Base-by-base conservation (phyloP, 2,888 invertebrate species). In the Deilephila porcellus region DNA sequence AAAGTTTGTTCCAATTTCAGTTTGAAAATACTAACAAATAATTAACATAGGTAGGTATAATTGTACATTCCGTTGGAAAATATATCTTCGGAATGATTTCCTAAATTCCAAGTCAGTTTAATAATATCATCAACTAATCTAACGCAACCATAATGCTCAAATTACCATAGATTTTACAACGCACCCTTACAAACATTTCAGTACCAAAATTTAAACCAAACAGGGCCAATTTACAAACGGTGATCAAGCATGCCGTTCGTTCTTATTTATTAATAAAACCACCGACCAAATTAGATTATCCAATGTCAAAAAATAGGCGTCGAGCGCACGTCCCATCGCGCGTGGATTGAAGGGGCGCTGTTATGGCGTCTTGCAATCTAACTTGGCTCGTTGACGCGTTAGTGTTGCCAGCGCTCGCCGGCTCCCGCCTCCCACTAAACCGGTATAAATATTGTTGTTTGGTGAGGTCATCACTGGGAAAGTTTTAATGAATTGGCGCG, bases 401-500 rank as follows among this genome's bases (percentile, higher is more conserved):
- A 89, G 87, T 89, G 88, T 84, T 87, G 87, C 88, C 87, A 86
- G 85, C 81, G 56, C 19, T n/a, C 56, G 56, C 74, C 14, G 1
- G 14, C 14, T 45, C 45, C 14, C 45, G 14, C 45, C 45, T 45
- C 45, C 45, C 79, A 80, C 76, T 81, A 81, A 84, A 83, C 81
- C 81, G 81, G 84, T 81, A 85, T 85, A 87, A 88, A 89, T 88
- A 87, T 85, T 82, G 83, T 79, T 80, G 80, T 82, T 76, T 80
- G 63, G 63, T 63, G 63, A 77, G 86, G 84, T 86, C 88, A 85
- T 89, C 90, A 86, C 80, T 79, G 83, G 77, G 80, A 85, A 92
- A 92, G 83, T 92, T 92, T 92, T 91, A 92, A 92, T 92, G 91
- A 92, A 91, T 91, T 87, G 88, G 84, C 85, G 79, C 80, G 81